Conservation (phyloP, 2,888 invertebrate genomes). For the Spilarctia lutea region DNA sequence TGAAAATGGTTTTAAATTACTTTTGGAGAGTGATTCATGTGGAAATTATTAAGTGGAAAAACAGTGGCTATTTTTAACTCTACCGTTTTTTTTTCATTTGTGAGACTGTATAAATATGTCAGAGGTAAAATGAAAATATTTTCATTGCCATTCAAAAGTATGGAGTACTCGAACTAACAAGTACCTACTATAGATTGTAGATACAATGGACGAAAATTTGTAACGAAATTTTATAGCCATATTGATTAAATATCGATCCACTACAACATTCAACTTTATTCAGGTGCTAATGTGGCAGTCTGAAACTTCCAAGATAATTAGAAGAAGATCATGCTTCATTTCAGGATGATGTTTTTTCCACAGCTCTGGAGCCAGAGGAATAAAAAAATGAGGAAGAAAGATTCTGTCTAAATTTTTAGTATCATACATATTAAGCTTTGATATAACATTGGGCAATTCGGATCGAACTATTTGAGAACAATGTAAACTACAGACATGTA, state of each 20-base stretch:
- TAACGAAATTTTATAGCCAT: background rate
- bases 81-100: background rate
- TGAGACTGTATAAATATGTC: background rate
- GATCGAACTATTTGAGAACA: slow-evolving; percentile 1
- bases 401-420: no score
- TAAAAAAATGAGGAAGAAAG: no score
- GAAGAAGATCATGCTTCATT: background rate
- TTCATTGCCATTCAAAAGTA: background rate
- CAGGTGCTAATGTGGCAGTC: background rate
- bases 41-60: slow-evolving; percentile 46
- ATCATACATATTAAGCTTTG: background rate
- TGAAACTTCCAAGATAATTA: background rate
- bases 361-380: background rate
- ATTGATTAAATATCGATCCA: background rate
- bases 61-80: slow-evolving; percentile 23
- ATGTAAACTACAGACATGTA: slow-evolving; percentile 15
- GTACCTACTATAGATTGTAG: no score
- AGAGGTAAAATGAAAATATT: background rate
- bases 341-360: background rate
- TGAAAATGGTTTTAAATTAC: slow-evolving; percentile 73
- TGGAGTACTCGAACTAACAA: background rate
- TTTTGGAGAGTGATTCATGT: slow-evolving; percentile 64
- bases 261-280: background rate
- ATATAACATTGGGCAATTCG: background rate
- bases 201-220: background rate